Conservation (phyloP, 2,113 vertebrate species). For the Cyprinodon brontotheroides region DNA sequence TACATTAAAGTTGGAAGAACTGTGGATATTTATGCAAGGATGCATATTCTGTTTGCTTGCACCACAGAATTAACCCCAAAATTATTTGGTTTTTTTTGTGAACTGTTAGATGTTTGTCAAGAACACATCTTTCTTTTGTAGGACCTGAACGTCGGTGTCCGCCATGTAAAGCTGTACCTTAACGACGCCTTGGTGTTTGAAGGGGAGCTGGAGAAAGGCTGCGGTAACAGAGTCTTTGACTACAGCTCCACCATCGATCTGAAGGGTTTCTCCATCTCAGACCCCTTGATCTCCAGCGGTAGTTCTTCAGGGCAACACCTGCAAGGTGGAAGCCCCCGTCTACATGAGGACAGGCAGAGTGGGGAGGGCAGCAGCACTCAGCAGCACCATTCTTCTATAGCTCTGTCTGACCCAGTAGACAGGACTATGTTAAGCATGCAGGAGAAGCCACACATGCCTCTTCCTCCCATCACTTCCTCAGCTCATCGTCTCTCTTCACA, state of each 20-base stretch:
- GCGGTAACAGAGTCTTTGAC: conserved; percentile 80
- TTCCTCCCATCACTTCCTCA: conserved; percentile 37
- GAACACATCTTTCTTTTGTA: conserved; percentile 51
- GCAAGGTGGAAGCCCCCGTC: conserved; percentile 60
- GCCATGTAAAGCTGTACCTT: conserved; percentile 87
- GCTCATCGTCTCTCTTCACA: conserved; percentile 40
- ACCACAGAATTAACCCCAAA: no score
- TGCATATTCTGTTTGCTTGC: no score
- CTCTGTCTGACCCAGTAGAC: conserved; percentile 22
- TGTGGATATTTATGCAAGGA: no score
- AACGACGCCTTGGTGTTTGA: conserved; percentile 89
- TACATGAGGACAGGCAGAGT: conserved; percentile 45
- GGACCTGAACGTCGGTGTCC: conserved; percentile 88
- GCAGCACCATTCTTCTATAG: conserved; percentile 28
- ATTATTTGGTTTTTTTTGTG: no score
- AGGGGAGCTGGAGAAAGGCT: conserved; percentile 85
- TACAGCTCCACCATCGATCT: conserved; percentile 82
- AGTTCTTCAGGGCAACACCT: conserved; percentile 72
- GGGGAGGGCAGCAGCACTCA: conserved; percentile 36
- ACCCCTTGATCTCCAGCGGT: conserved; percentile 69
- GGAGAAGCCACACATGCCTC: conserved; percentile 45
- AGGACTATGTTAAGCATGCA: conserved; percentile 64
- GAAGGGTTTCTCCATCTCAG: conserved; percentile 61
- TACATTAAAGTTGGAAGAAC: no score
- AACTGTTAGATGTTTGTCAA: conserved; percentile 1